These are phyloP conservation scores for Anguilla marmorata DNA, from an alignment of 2,797 vertebrate species.

Conservation along the genomic window DNA sequence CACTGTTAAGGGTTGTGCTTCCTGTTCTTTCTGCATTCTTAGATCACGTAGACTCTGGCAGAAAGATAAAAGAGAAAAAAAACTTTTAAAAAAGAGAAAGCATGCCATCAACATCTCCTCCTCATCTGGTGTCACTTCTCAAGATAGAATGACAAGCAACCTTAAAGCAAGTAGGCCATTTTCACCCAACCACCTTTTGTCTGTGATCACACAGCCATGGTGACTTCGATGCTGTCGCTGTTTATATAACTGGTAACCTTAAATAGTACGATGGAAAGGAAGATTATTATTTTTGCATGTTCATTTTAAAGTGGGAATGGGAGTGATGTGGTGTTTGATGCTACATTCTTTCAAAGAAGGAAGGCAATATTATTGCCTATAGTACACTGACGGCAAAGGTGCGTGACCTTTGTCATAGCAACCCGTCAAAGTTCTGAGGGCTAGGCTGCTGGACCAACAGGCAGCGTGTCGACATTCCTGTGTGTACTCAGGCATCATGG, in stretches of 20 bases:
- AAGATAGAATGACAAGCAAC: constrained; percentile 21
- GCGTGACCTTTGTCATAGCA: constrained; percentile 22
- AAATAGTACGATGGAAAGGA: not conserved
- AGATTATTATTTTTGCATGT: constrained; percentile 35
- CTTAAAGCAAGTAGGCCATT: constrained; percentile 35
- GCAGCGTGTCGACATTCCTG: not conserved
- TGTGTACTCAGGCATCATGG: not conserved
- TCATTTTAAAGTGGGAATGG: constrained; percentile 33
- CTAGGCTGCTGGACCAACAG: not conserved
- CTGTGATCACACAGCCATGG: constrained; percentile 36
- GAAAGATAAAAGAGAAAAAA: not conserved
- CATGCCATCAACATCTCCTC: not conserved
- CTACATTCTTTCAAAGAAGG: not conserved
- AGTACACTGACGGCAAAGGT: constrained; percentile 15
- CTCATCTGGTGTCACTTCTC: constrained; percentile 29
- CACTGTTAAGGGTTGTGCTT: constrained; percentile 22
- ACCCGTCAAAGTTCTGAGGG: not conserved
- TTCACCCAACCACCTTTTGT: constrained; percentile 44
- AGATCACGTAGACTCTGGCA: not conserved
- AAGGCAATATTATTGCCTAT: not conserved
- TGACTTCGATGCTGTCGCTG: not conserved
- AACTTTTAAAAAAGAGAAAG: not conserved
- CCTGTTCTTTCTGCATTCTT: constrained; percentile 2
- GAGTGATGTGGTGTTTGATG: not conserved
- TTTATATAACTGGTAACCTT: constrained; percentile 21